Evolutionary conservation across 2,113 vertebrate genomes (phyloP).

Genomic region (Dipodomys ordii): DNA sequence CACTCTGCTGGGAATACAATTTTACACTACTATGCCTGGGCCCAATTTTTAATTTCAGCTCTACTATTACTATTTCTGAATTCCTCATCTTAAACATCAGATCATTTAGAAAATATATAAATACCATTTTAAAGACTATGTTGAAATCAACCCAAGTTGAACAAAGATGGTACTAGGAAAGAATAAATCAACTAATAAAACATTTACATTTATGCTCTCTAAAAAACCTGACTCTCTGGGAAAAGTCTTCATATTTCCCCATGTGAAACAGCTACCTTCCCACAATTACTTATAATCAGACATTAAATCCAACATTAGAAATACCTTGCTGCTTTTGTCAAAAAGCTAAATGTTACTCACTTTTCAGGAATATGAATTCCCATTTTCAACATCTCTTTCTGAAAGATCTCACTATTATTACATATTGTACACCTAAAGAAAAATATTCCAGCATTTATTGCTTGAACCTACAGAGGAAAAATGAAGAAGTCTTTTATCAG

Average conservation of each 20-base stretch:
- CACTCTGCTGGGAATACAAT: background rate
- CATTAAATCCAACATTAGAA: slow-evolving; percentile 53
- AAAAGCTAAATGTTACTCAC: slow-evolving; percentile 85
- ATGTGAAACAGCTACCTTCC: slow-evolving; percentile 25
- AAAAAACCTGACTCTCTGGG: background rate
- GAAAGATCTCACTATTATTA: slow-evolving; percentile 95
- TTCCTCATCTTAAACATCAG: slow-evolving; percentile 42
- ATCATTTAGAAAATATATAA: slow-evolving; percentile 46
- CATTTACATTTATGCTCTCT: background rate
- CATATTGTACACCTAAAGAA: slow-evolving; percentile 98
- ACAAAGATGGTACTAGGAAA: background rate
- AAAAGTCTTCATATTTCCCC: background rate
- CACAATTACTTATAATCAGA: slow-evolving; percentile 37
- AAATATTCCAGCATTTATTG: slow-evolving; percentile 95
- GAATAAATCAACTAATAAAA: slow-evolving; percentile 7
- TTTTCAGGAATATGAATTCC: slow-evolving; percentile 98
- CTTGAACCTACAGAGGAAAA: slow-evolving; percentile 90
- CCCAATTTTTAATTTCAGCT: slow-evolving; percentile 30
- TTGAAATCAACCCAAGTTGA: slow-evolving; percentile 12
- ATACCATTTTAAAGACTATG: slow-evolving; percentile 35
- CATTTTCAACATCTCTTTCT: slow-evolving; percentile 97
- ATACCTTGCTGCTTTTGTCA: background rate
- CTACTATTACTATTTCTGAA: slow-evolving; percentile 11
- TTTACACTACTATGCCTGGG: too few relatives aligned
- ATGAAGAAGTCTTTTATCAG: slow-evolving; percentile 61